Percentiles rank a stretch among this genome's conserved stretches.
Conservation (phyloP, 2,888 invertebrate species). For the Rhagium mordax region DNA sequence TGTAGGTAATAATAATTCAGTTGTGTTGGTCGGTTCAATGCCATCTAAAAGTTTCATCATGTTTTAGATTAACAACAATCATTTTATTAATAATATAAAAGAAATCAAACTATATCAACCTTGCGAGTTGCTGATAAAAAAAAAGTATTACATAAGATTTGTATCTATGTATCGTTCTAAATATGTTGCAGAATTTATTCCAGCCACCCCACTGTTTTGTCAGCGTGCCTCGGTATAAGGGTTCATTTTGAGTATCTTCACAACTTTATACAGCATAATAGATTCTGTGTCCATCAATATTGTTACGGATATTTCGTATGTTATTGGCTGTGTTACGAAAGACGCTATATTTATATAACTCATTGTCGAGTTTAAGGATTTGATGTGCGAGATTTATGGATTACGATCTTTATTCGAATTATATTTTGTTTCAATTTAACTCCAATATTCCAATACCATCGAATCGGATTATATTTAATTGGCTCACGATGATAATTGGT, state of each 20-base stretch:
- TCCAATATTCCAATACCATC: too few relatives aligned
- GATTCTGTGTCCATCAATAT: background rate
- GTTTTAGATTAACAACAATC: too few relatives aligned
- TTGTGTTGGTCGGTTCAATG: too few relatives aligned
- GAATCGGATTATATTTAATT: background rate
- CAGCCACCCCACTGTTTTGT: background rate
- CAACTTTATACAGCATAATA: conserved; percentile 4
- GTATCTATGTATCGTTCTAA: background rate
- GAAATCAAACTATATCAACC: too few relatives aligned
- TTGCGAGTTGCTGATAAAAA: too few relatives aligned
- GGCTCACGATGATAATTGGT: background rate
- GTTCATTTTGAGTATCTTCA: background rate
- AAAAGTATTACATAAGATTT: background rate
- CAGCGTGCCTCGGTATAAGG: background rate
- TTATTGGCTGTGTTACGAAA: conserved; percentile 15
- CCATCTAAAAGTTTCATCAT: too few relatives aligned
- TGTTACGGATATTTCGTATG: conserved; percentile 7
- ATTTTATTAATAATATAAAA: too few relatives aligned
- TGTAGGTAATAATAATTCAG: too few relatives aligned
- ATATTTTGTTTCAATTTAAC: background rate
- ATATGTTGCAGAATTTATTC: background rate
- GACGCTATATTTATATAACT: background rate
- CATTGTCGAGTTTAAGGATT: conserved; percentile 1
- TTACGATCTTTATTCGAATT: background rate
- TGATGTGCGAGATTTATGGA: background rate